phyloP scores from a whole-genome alignment of 2,113 vertebrate genomes.

The Mirza zaza region DNA sequence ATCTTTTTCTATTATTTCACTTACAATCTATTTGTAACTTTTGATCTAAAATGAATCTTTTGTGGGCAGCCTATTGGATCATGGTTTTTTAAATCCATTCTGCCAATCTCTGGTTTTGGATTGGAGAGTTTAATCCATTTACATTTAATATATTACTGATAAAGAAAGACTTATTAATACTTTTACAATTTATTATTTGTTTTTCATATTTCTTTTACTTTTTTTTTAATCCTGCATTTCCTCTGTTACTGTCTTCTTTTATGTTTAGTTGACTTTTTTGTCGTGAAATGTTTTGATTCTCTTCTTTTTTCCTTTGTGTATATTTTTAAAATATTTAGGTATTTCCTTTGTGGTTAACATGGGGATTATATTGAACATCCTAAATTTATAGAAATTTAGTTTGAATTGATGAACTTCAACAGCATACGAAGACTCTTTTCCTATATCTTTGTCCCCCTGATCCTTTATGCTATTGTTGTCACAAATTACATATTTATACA shows the following conservation, averaged over 20 bases:
- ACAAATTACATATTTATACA: neutral
- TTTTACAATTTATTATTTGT: constrained; percentile 3
- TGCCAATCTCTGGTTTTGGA: neutral
- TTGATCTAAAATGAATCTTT: neutral
- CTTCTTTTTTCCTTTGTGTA: constrained; percentile 19
- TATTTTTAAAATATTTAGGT: constrained; percentile 9
- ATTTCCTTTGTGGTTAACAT: constrained; percentile 10
- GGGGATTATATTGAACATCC: neutral
- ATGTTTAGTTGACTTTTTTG: neutral
- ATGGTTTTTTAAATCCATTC: neutral
- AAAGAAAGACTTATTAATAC: neutral
- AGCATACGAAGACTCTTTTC: neutral
- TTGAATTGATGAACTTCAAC: constrained; percentile 1
- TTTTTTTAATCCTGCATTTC: neutral
- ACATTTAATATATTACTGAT: neutral
- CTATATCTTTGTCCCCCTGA: neutral
- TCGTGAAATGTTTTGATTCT: constrained; percentile 28
- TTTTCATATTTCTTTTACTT: neutral
- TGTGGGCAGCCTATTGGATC: neutral
- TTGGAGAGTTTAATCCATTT: constrained; percentile 15
- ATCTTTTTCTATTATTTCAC: neutral
- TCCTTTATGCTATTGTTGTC: neutral
- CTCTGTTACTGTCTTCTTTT: neutral
- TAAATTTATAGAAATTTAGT: constrained; percentile 27
- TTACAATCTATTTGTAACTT: neutral